phyloP scores from a whole-genome alignment of 2,797 vertebrate species.

The Poecilia gillii region DNA sequence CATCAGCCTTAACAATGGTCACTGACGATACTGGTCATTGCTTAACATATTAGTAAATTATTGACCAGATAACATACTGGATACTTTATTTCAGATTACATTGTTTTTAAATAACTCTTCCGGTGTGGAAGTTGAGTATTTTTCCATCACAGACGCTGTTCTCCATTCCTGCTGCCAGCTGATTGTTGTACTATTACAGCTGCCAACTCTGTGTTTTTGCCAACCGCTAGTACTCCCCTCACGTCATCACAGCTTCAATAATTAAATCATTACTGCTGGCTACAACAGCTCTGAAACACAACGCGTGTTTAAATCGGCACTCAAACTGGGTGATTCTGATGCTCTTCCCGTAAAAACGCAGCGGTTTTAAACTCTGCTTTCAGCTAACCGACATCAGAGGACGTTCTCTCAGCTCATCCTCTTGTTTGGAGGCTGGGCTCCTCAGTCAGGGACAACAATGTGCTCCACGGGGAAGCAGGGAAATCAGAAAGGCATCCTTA shows the following conservation, averaged over 20 bases:
- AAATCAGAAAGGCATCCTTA: constrained; percentile 20
- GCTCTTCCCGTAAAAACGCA: background rate
- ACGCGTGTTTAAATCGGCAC: background rate
- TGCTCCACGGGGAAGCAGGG: constrained; percentile 14
- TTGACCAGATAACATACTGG: background rate
- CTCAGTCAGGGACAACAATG: constrained; percentile 18
- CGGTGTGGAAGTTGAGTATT: constrained; percentile 4
- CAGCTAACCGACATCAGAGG: background rate
- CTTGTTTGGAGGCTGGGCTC: background rate
- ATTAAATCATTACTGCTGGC: background rate
- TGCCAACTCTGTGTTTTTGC: constrained; percentile 12
- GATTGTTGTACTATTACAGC: constrained; percentile 10
- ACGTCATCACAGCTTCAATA: background rate
- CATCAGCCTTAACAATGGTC: too few species aligned
- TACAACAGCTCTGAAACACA: background rate
- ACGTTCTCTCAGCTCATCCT: background rate
- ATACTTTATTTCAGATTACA: background rate
- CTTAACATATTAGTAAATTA: too few species aligned
- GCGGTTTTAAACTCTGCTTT: background rate
- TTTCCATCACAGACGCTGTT: background rate
- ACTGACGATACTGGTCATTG: too few species aligned
- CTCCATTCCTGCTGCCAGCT: constrained; percentile 17
- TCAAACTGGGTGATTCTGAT: background rate
- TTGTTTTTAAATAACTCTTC: background rate
- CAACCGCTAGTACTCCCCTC: constrained; percentile 6